Conservation (phyloP, 2,888 invertebrate genomes). For the Steinernema carpocapsae region DNA sequence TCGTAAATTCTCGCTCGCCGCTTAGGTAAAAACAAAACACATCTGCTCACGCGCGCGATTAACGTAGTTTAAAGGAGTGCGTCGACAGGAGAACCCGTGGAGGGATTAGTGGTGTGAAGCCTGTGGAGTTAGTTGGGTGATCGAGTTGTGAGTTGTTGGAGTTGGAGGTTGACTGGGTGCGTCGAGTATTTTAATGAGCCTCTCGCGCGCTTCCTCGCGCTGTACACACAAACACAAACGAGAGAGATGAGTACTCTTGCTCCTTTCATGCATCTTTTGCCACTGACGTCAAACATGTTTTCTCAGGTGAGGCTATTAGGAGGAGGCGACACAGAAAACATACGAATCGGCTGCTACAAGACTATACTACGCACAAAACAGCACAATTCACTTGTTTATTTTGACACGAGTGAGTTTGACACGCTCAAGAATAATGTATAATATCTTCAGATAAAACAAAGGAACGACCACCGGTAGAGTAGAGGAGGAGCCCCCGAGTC, state of each 20-base stretch:
- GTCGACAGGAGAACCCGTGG: background rate
- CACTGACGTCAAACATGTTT: constrained; percentile 23
- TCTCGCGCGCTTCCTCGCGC: constrained; percentile 12
- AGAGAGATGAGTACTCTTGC: too few species aligned
- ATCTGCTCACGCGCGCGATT: too few species aligned
- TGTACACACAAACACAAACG: background rate
- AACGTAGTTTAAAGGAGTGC: too few species aligned
- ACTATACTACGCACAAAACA: constrained; percentile 1
- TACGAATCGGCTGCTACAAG: background rate
- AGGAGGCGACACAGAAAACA: background rate
- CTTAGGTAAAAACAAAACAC: too few species aligned
- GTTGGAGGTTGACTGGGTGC: background rate
- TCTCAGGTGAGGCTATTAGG: background rate
- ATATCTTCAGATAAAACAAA: background rate
- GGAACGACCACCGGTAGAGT: too few species aligned
- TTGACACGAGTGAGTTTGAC: too few species aligned
- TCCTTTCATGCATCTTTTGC: too few species aligned
- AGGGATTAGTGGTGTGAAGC: background rate
- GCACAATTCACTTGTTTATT: too few species aligned
- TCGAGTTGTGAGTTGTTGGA: background rate
- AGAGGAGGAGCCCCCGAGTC: too few species aligned
- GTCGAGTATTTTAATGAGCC: constrained; percentile 24
- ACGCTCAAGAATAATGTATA: background rate
- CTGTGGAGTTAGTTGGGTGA: background rate
- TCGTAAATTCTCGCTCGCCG: too few species aligned